phyloP scores from a whole-genome alignment of 2,797 vertebrate species.

The Sebastes diaconus region DNA sequence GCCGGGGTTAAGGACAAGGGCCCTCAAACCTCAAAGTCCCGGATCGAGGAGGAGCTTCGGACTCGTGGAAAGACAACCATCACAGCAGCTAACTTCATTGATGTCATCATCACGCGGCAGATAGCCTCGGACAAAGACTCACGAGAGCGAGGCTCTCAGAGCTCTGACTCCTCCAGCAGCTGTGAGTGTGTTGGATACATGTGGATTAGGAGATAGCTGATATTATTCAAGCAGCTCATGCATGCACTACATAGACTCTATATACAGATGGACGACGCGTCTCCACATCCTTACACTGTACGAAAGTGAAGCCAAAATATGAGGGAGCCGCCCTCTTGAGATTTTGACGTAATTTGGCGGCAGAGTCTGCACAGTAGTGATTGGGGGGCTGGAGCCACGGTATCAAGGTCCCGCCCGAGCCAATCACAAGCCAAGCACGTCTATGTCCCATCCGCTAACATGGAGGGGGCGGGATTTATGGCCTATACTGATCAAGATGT shows the following conservation, averaged over 20 bases:
- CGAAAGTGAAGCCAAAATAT: too few relatives aligned
- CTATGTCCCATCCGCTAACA: too few relatives aligned
- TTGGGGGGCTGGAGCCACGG: too few relatives aligned
- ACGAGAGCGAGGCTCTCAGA: conserved; percentile 93
- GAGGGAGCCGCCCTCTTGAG: too few relatives aligned
- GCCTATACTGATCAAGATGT: too few relatives aligned
- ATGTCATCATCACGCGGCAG: conserved; percentile 98
- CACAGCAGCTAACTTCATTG: conserved; percentile 98
- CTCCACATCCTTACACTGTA: too few relatives aligned
- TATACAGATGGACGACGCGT: too few relatives aligned
- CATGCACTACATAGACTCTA: neutral
- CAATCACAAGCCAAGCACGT: too few relatives aligned
- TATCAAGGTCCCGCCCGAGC: too few relatives aligned
- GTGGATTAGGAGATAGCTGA: neutral
- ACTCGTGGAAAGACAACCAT: conserved; percentile 98
- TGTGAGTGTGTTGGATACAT: conserved; percentile 82
- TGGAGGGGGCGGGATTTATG: too few relatives aligned
- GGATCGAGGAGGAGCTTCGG: conserved; percentile 97
- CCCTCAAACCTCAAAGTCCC: conserved; percentile 90
- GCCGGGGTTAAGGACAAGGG: conserved; percentile 88
- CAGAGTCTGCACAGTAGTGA: too few relatives aligned
- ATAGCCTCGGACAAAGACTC: conserved; percentile 98
- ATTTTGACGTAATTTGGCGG: too few relatives aligned
- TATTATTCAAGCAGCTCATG: neutral
- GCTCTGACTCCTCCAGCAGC: conserved; percentile 96